Evolutionary conservation across 2,888 invertebrate genomes (phyloP), one percentile per base, ranked within the genome.

Genomic region (Gymnoscelis rufifasciata): DNA sequence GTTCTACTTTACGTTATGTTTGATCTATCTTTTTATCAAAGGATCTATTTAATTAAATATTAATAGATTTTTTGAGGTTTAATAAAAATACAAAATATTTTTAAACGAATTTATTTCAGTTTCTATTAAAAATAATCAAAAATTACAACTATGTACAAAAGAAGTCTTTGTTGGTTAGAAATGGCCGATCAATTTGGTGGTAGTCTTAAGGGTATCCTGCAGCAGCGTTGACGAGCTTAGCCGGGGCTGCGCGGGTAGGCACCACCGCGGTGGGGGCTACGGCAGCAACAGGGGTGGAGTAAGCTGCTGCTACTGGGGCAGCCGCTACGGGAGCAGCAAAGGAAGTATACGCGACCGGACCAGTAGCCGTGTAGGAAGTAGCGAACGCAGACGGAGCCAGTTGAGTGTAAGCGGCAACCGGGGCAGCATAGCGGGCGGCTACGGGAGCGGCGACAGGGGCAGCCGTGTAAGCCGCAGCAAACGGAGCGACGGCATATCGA

Each of bases 211-310:
- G 73, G 69, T 86, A 84, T 43, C 83, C 83, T 19, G 80, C 76
- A 27, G 72, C 70, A 47, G 75, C 82, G 24, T 92, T 62, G 83
- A 93, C 74, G 78, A 92, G 23, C 64, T 93, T 72, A 84, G 93
- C 84, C 86, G 94, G 62, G 86, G 93, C 66, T 89, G 93, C 68
- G 56, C 91, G 62, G 78, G 92, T 76, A 63, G 92, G 61, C 76
- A 88, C 66, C 88, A 61, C 64, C 2, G 62, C 58, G 8, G 68
- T 59, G 15, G 69, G 53, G 1, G 48, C 59, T 1, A 36, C 57
- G 7, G 64, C 55, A 3, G 61, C 54, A 0, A 64, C 54, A 0
- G 71, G 62, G 0, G 62, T 59, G 7, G 67, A 47, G 52, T 65
- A 63, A 10, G 64, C 57, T 0, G 61, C 54, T 19, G 58, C 57